Base-by-base conservation (phyloP, 2,113 vertebrate genomes). In the Eclectus roratus region DNA sequence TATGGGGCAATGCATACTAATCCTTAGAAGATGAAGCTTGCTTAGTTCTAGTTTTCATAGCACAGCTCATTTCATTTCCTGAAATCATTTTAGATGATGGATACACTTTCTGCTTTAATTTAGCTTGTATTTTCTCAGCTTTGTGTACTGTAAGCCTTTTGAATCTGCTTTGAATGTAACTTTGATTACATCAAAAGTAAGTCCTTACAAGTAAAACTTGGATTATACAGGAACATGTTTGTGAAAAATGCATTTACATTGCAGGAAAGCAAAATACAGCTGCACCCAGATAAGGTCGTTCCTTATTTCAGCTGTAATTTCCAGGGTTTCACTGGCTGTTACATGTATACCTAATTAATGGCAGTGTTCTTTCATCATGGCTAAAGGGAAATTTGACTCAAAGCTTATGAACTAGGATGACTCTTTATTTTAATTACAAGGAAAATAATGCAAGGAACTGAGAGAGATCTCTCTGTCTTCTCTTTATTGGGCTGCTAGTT, bases 121-220 rank as follows among this genome's bases (percentile, higher is more conserved):
- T 65, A 58, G 55, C 79, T 92, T 0, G 0, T 39, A 80, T 91
- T 93, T 97, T 84, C 74, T 58, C 63, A 39, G 63, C 79, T 88
- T 91, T 91, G 60, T 35, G 53, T 77, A 47, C 60, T 68, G 25
- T 14, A 3, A 81, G 18, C 8, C 20, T 94, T 35, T 21, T 63
- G 39, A 64, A 68, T 52, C 41, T 76, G 15, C 49, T 78, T 91
- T 93, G 94, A 93, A 94, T 96, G 8, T 70, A 87, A 66, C 55
- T 94, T 95, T 96, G 89, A 96, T 95, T 96, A 87, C 82, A 93
- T 88, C 79, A 78, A 64, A 89, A 93, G 63, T 65, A 88, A 91
- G 81, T 84, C 52, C n/a, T 86, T 81, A 60, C 20, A 80, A 91
- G 52, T 64, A 92, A 93, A 93, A 84, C 80, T 88, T 76, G 71